Conservation (phyloP, 1,140 invertebrate species). For the Panagrolaimus sp. region DNA sequence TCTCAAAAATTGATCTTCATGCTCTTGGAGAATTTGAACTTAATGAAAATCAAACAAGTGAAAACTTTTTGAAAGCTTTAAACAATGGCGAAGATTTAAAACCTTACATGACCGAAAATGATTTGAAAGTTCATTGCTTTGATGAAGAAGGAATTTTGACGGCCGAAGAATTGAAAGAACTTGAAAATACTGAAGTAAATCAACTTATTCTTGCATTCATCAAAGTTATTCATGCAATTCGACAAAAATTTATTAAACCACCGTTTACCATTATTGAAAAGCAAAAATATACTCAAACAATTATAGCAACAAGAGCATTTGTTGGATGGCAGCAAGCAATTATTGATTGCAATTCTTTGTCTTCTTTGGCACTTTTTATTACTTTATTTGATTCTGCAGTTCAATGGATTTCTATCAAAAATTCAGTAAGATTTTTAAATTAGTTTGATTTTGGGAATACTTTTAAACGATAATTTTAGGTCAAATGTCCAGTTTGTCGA, state of each 20-base stretch:
- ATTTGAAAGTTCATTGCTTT: background rate
- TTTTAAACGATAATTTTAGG: too few relatives aligned
- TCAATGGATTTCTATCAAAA: too few relatives aligned
- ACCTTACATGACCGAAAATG: background rate
- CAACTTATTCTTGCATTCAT: slow-evolving; percentile 1
- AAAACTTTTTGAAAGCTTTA: background rate
- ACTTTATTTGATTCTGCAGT: background rate
- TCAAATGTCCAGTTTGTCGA: background rate
- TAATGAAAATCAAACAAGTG: background rate
- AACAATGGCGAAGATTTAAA: background rate
- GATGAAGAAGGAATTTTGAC: background rate
- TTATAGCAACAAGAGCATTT: background rate
- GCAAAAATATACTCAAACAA: background rate
- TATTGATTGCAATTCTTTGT: background rate
- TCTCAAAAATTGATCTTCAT: too few relatives aligned
- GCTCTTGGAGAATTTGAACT: background rate
- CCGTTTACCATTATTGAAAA: background rate
- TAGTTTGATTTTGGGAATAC: too few relatives aligned
- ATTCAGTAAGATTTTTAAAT: too few relatives aligned
- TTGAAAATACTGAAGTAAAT: background rate
- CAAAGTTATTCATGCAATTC: background rate
- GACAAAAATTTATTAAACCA: background rate
- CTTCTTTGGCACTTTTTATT: background rate
- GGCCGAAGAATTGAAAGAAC: background rate
- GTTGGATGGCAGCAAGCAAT: background rate